Evolutionary conservation across 2,797 vertebrate genomes (phyloP).

Genomic region (Chromis chromis): DNA sequence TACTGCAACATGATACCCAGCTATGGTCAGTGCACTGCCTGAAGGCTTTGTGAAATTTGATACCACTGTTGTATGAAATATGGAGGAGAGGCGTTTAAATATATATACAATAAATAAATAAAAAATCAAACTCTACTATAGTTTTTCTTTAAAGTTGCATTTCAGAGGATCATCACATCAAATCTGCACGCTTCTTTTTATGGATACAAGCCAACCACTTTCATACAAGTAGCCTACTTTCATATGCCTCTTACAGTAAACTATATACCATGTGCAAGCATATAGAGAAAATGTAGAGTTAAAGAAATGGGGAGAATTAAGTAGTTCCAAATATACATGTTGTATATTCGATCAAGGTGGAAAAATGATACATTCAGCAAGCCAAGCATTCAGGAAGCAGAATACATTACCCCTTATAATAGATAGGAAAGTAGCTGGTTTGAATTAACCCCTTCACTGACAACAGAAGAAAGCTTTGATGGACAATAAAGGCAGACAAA

Average conservation of each 20-base stretch:
- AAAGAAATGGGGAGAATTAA: conserved; percentile 53
- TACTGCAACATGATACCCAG: conserved; percentile 54
- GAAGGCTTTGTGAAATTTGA: conserved; percentile 75
- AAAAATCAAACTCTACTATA: conserved; percentile 23
- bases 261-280: conserved; percentile 62
- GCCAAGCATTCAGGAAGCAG: conserved; percentile 80
- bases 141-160: conserved; percentile 26
- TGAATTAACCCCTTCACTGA: conserved; percentile 83
- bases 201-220: conserved; percentile 38
- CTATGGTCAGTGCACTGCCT: conserved; percentile 34
- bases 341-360: conserved; percentile 80
- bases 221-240: conserved; percentile 38
- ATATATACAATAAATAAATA: conserved; percentile 4
- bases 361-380: conserved; percentile 78
- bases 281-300: conserved; percentile 56
- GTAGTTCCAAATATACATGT: conserved; percentile 79
- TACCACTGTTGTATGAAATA: conserved; percentile 52
- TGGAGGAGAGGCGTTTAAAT: conserved; percentile 41
- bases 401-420: conserved; percentile 85
- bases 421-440: conserved; percentile 81
- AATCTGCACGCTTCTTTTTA: conserved; percentile 13
- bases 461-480: conserved; percentile 79
- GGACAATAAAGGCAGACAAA: conserved; percentile 80
- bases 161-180: conserved; percentile 24
- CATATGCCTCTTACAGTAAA: conserved; percentile 46